Conservation (phyloP, 2,888 invertebrate genomes). For the Eremobia ochroleuca region DNA sequence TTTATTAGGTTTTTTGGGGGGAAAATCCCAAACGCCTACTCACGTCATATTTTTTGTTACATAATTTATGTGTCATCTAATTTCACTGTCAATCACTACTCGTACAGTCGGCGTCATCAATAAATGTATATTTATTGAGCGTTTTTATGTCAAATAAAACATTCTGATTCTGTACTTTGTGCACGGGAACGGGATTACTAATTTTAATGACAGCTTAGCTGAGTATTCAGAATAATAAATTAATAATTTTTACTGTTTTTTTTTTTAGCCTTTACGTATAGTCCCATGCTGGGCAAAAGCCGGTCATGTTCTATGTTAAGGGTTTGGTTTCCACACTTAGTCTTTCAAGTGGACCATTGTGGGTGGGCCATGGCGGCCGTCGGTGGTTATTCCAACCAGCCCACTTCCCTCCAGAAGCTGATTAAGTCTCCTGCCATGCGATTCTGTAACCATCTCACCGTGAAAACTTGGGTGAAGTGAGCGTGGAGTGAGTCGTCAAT, state of each 20-base stretch:
- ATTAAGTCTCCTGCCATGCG: too few relatives aligned
- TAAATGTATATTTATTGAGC: background rate
- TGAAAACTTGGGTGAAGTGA: too few relatives aligned
- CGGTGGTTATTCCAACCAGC: too few relatives aligned
- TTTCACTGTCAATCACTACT: slow-evolving; percentile 41
- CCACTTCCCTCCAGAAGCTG: too few relatives aligned
- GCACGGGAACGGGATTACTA: background rate
- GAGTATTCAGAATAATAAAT: background rate
- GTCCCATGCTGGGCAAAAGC: background rate
- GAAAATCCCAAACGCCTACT: slow-evolving; percentile 26
- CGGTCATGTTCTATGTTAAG: too few relatives aligned
- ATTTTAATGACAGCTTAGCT: background rate
- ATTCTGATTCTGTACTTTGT: background rate
- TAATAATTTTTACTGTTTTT: background rate
- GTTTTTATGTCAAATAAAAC: background rate
- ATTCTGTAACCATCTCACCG: too few relatives aligned
- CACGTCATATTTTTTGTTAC: slow-evolving; percentile 12
- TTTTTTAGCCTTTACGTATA: background rate
- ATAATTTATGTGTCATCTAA: slow-evolving; percentile 37
- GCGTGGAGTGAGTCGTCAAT: too few relatives aligned
- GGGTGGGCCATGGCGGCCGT: too few relatives aligned
- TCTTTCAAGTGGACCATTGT: too few relatives aligned
- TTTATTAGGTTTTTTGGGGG: slow-evolving; percentile 57
- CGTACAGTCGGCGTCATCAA: slow-evolving; percentile 34
- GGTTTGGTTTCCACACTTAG: too few relatives aligned